Evolutionary conservation across 2,888 invertebrate species (phyloP).

Genomic region (Hypselothyrea guttata): DNA sequence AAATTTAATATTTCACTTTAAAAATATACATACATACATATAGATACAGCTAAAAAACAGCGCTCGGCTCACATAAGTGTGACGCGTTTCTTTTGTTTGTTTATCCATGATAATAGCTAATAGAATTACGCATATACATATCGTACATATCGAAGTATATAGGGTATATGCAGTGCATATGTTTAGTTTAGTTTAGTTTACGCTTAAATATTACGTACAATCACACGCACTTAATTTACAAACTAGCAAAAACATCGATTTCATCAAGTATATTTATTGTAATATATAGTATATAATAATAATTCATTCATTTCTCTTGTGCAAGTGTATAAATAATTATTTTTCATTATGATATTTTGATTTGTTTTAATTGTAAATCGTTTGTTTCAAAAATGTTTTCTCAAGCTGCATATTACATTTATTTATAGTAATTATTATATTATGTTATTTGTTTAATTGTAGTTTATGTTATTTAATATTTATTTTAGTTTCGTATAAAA

Average conservation of each 20-base stretch:
- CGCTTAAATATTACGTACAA: conserved; percentile 66
- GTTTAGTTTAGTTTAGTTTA: conserved; percentile 43
- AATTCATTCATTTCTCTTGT: conserved; percentile 17
- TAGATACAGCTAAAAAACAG: conserved; percentile 62
- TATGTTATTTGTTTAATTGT: conserved; percentile 14
- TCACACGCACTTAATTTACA: conserved; percentile 71
- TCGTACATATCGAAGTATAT: conserved; percentile 27
- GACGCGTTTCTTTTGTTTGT: conserved; percentile 28
- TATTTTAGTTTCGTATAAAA: conserved; percentile 61
- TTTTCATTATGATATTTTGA: no score
- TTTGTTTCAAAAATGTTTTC: no score
- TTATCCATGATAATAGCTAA: conserved; percentile 46
- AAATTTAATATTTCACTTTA: conserved; percentile 59
- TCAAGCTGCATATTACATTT: no score
- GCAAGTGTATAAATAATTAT: conserved; percentile 4
- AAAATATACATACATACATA: conserved; percentile 69
- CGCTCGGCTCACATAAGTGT: conserved; percentile 40
- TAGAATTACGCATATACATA: conserved; percentile 40
- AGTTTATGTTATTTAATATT: conserved; percentile 28
- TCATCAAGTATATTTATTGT: conserved; percentile 28
- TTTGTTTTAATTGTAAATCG: no score
- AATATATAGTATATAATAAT: conserved; percentile 5
- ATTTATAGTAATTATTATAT: no score
- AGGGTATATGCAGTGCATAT: conserved; percentile 42
- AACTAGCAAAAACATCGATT: conserved; percentile 60